Conservation (phyloP, 2,888 invertebrate species). For the Muscina levida region DNA sequence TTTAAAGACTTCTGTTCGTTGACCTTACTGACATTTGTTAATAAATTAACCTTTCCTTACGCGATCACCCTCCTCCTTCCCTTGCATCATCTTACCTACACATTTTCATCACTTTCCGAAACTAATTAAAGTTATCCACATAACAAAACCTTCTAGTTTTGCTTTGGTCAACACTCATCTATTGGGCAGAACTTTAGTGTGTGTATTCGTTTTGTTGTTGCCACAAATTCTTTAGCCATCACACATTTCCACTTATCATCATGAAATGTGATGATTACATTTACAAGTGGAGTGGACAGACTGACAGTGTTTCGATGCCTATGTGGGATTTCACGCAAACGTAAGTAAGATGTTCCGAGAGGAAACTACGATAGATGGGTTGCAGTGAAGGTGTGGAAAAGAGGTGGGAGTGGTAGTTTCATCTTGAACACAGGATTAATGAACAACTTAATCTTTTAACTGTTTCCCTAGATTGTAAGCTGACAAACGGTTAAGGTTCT, state of each 20-base stretch:
- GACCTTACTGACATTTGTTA: too few relatives aligned
- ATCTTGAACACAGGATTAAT: constrained; percentile 1
- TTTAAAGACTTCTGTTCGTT: too few relatives aligned
- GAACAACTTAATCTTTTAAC: constrained; percentile 33
- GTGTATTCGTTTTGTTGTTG: not conserved
- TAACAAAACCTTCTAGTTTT: too few relatives aligned
- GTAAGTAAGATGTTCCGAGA: not conserved
- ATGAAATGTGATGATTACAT: not conserved
- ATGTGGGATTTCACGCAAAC: not conserved
- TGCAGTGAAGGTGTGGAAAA: not conserved
- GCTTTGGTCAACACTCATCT: too few relatives aligned
- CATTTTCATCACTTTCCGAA: too few relatives aligned
- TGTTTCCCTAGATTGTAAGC: not conserved
- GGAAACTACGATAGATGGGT: not conserved
- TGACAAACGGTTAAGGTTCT: constrained; percentile 35
- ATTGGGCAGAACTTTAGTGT: too few relatives aligned
- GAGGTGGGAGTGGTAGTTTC: not conserved
- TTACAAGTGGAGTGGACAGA: too few relatives aligned
- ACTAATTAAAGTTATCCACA: too few relatives aligned
- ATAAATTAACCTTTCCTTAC: too few relatives aligned
- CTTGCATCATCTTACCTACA: too few relatives aligned
- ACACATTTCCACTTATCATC: not conserved
- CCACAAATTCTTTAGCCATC: not conserved
- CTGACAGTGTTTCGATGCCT: too few relatives aligned
- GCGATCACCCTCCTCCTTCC: too few relatives aligned